phyloP scores from a whole-genome alignment of 2,797 vertebrate species.

The Vultur gryphus region DNA sequence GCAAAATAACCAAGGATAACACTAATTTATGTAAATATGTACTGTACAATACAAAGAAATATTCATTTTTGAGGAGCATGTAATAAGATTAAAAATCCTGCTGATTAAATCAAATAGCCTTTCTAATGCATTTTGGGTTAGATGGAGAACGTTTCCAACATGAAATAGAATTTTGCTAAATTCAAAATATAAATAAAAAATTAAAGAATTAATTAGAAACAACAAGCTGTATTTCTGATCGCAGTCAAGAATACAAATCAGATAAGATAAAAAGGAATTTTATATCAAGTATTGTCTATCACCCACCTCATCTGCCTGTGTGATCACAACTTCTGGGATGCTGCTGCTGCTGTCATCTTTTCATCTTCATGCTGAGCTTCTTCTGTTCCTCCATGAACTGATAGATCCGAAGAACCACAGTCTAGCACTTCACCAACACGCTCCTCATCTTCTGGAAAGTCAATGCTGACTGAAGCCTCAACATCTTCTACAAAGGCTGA shows the following conservation, averaged over 20 bases:
- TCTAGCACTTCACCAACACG: constrained; percentile 63
- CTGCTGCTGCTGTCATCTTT: constrained; percentile 68
- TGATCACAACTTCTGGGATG: constrained; percentile 74
- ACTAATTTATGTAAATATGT: constrained; percentile 50
- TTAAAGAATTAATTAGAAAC: constrained; percentile 70
- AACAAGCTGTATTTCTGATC: constrained; percentile 69
- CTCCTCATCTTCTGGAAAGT: background rate
- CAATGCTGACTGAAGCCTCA: background rate
- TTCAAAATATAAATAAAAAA: constrained; percentile 62
- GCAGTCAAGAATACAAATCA: constrained; percentile 82
- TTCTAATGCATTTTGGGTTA: constrained; percentile 11
- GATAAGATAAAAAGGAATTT: constrained; percentile 84
- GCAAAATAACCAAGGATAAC: constrained; percentile 60
- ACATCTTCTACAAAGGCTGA: constrained; percentile 8
- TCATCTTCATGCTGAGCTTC: constrained; percentile 48
- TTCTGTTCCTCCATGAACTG: constrained; percentile 17
- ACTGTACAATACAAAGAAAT: constrained; percentile 29
- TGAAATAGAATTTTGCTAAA: constrained; percentile 14
- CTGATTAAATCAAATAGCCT: constrained; percentile 36
- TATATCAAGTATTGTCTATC: constrained; percentile 83
- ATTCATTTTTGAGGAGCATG: constrained; percentile 52
- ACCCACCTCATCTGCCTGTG: constrained; percentile 79
- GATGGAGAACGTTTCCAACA: background rate
- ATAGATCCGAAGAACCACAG: constrained; percentile 62
- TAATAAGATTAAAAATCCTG: constrained; percentile 44